Evolutionary conservation across 2,113 vertebrate species (phyloP).

Genomic region (Nycticryphes semicollaris): DNA sequence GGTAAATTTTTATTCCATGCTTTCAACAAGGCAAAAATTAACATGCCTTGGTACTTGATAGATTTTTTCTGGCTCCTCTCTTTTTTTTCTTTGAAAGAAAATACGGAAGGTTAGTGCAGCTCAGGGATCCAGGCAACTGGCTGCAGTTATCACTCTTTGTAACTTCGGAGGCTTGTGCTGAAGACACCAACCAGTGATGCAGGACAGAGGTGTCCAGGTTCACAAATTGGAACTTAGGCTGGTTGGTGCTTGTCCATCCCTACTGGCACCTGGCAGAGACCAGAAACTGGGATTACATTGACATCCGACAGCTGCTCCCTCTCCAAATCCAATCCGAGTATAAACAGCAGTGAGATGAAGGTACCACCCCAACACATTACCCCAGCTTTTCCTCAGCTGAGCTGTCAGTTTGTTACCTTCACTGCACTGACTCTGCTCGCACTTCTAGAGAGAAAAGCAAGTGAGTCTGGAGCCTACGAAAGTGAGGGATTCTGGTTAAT

Average conservation of each 20-base stretch:
- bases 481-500: neutral
- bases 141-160: neutral
- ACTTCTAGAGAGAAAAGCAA: neutral
- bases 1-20: neutral
- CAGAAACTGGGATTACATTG: neutral
- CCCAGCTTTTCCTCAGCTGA: neutral
- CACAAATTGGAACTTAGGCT: neutral
- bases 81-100: neutral
- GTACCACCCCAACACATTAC: neutral
- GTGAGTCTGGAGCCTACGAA: neutral
- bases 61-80: neutral
- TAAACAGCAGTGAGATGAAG: neutral
- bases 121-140: neutral
- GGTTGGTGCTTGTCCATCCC: neutral
- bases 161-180: neutral
- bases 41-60: neutral
- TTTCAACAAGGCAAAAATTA: neutral
- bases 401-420: neutral
- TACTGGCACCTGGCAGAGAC: neutral
- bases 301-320: neutral
- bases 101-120: neutral
- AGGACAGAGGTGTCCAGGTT: neutral
- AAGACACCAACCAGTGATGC: neutral
- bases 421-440: neutral
- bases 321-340: neutral